Base-by-base conservation (phyloP, 2,888 invertebrate species). In the Ochropacha duplaris region DNA sequence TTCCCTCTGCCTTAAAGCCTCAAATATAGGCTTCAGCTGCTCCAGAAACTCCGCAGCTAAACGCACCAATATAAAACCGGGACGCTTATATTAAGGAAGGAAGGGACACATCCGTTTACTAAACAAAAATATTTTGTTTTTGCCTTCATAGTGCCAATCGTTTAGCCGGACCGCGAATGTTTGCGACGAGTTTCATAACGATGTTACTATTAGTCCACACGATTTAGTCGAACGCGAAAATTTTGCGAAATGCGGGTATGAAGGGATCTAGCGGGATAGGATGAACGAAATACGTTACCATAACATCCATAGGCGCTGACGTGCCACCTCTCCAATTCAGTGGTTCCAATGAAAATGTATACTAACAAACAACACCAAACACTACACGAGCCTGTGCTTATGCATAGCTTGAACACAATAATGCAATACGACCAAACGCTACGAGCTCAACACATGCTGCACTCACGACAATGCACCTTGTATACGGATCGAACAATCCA, bases 1-100 rank as follows among this genome's bases (percentile, higher is more conserved):
- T 93, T 97, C 97, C 89, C 96, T 96, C 90, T 97, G 97, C 87
- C 98, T 95, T 88, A 98, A 95, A 93, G 96, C 96, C 94, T 98
- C 97, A 95, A 98, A 98, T 94, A 98, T 97, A 86, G 98, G 98
- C 96, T 96, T 97, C 96, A 98, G 95, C 94, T 98, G 97, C 94
- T 96, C 97, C 96, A 98, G 95, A 94, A 98, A 97, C 95, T 97
- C 97, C 94, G 97, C 97, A 93, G 97, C 98, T 98, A 94, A 84
- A 92, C 86, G 89, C 76, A 88, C 80, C 81, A 91, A 91, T 90
- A 86, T 81, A 90, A 90, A 92, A 88, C 83, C 88, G 86, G 86
- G 87, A 84, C 80, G 80, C 86, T 84, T 75, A 52, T 24, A 87
- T 87, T 92, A 89, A 80, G 85, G 83, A 80, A 71, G 76, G 76